phyloP scores from a whole-genome alignment of 2,113 vertebrate genomes.

The Serilophus lunatus region DNA sequence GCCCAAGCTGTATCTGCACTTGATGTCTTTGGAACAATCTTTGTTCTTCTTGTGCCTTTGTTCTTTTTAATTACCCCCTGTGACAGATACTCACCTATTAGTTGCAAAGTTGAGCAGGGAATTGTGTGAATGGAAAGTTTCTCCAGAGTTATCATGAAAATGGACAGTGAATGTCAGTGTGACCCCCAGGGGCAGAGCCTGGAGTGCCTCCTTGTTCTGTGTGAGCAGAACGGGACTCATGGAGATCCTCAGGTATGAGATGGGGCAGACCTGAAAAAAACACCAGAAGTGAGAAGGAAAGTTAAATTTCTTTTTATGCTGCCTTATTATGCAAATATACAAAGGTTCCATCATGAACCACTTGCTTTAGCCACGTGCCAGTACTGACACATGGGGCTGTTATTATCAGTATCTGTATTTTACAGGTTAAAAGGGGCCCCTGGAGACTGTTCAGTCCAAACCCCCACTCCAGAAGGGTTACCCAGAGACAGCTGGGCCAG shows the following conservation, averaged over 20 bases:
- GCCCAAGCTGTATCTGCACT: background rate
- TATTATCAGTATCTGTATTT: background rate
- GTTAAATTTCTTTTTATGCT: background rate
- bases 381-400: too few relatives aligned
- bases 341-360: background rate
- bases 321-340: background rate
- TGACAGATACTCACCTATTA: conserved; percentile 79
- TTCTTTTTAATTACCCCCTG: background rate
- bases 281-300: background rate
- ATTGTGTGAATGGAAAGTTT: conserved; percentile 85
- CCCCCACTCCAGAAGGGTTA: background rate
- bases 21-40: background rate
- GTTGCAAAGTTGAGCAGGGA: conserved; percentile 83
- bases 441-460: background rate
- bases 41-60: background rate
- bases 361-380: too few relatives aligned
- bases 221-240: conserved; percentile 80
- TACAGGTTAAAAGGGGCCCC: background rate
- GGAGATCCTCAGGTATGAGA: conserved; percentile 89
- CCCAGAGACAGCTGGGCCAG: background rate
- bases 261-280: conserved; percentile 83
- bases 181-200: conserved; percentile 84
- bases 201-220: conserved; percentile 67
- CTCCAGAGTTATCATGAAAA: conserved; percentile 85
- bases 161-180: conserved; percentile 84